Base-by-base conservation (phyloP, 2,888 invertebrate genomes). In the Cancer borealis region DNA sequence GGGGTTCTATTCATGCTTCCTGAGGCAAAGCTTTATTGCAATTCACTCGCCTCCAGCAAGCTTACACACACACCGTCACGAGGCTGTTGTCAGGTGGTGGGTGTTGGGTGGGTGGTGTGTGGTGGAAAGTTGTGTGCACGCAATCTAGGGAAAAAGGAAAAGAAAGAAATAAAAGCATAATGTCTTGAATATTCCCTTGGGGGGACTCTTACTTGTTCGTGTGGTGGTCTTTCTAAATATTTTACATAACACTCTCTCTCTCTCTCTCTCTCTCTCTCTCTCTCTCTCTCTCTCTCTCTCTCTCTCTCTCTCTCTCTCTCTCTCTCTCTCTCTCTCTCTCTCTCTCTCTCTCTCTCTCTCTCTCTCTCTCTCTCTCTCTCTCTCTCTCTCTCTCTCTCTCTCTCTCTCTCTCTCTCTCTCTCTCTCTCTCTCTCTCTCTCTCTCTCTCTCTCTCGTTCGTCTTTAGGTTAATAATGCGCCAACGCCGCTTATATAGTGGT, bases 201-300 rank as follows among this genome's bases (percentile, higher is more conserved):
- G 60, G 8, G 14, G 60, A 17, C 54, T 54, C 54, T 54, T 17
- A 17, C 54, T 54, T 39, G 39, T 39, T 39, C 39, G 39, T 39
- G 39, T 39, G 39, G 39, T 2, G 39, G 39, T 39, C 39, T 39
- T 39, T 39, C 39, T 39, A 39, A 39, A 39, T 39, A 39, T 39
- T 39, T 39, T 39, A 39, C 39, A 39, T 39, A 39, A 39, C 84
- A n/a, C 84, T 45, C 88, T 88, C 88, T 88, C 88, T 88, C 88
- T 88, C 88, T 88, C 88, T 88, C 88, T 88, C 88, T 88, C 88
- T 88, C 88, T 88, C 88, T 88, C 88, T 88, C 88, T 88, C 88
- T 88, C 88, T 88, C 88, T 88, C 88, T 88, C 88, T 88, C 88
- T 88, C 88, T 88, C 88, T 88, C 88, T 88, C 45, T 88, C 46